Evolutionary conservation across 30 jellyfish, hydroid and myxozoan genomes (phyloP), one percentile per base, ranked within the genome.

Genomic region (Catostylus mosaicus): DNA sequence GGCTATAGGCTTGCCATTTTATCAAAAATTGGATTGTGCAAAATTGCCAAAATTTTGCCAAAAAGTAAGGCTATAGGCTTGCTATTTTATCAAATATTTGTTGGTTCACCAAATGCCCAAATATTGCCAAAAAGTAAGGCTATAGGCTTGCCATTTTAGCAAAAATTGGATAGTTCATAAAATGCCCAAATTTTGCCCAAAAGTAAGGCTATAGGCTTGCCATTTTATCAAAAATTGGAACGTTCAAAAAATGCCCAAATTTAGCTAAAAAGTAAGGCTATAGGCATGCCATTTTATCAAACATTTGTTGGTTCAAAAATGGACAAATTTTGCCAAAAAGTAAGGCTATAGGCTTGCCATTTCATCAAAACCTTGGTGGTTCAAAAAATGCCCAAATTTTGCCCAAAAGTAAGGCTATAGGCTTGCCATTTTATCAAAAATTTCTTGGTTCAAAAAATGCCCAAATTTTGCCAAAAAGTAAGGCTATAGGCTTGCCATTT

Each of bases 291-390:
- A 5, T 40, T 40, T 40, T 14, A 40, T 5, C 7, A 40, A 40
- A 40, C n/a, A 5, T 14, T 40, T 14, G 7, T 5, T 40, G 7
- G 11, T 40, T 7, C 54, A 40, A 40, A 40, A 5, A 5, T 7
- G 54, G 54, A 7, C 14, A 7, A 40, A 14, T 40, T 40, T 40
- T 14, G 14, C 14, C 54, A 40, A 40, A 14, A 14, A 52, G 12
- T 29, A 33, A 14, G n/a, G 77, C 77, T 14, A 64, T 64, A 31
- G 77, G 77, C 77, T 64, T 64, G 52, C 54, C 7, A 5, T 40
- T 40, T 40, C 11, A 40, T 5, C 11, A 14, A 40, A 40, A 40
- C 11, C 7, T 5, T 40, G 7, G 7, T 40, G 14, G 7, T 14
- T 40, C 11, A 40, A 14, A 40, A 40, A 40, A 5, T 7, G 11